Evolutionary conservation across 1,140 invertebrate species (phyloP), one percentile per base, ranked within the genome.

Genomic region (Dolichoris vasculosae): DNA sequence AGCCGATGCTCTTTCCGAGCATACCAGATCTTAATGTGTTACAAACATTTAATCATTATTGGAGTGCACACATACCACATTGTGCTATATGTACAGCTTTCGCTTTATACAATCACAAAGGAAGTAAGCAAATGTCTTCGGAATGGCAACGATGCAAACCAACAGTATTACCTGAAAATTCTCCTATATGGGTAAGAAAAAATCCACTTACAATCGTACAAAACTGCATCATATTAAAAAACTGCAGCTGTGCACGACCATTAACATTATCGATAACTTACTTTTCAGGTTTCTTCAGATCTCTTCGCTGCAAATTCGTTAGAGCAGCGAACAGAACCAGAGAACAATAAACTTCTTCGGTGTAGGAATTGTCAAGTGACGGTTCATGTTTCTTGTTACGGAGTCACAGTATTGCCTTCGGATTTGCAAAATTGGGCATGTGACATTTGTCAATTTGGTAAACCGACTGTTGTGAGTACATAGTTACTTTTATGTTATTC

Each of bases 341-440:
- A 92, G 86, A 93, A 93, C 46, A 90, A 92, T 26, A 93, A 91
- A 83, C 88, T 94, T 48, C 86, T 94, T 40, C 89, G 91, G 46
- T 94, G 94, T 87, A 89, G 90, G 69, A 90, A 91, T 43, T 94
- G 94, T 88, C 91, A 91, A 48, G 91, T 94, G 0, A 93, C 93
- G 26, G 93, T 94, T 26, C 94, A 94, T 69, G 91, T 93, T 0
- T 92, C 92, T 26, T 94, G 94, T 87, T 94, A 94, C 83, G 93
- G 93, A 80, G 91, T 93, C 75, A 92, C 90, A 59, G 89, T 91
- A 43, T 88, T 91, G 64, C 91, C 93, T 3, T 88, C 83, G 4
- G 91, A 92, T 82, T 76, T 89, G 32, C 88, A 88, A n/a, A 92
- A 91, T 88, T 94, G 94, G 94, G 89, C 92, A 8, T 94, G 94